Percentiles rank a stretch among this genome's conserved stretches.
Conservation (phyloP, 1,140 invertebrate species). For the Zaprionus camerounensis region DNA sequence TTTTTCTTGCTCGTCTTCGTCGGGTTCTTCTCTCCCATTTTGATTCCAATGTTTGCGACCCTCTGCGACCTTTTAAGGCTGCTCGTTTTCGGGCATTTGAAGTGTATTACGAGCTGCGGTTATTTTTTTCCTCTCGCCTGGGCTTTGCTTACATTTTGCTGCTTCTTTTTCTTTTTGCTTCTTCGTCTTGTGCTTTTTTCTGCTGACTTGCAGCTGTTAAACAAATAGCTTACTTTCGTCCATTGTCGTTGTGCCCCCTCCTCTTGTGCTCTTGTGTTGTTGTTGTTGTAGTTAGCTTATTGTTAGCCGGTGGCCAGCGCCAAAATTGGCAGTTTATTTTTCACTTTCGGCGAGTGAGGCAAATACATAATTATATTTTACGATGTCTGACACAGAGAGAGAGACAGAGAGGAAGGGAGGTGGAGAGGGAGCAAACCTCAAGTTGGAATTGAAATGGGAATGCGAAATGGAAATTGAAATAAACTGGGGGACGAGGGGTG, state of each 20-base stretch:
- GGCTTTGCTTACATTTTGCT: constrained; percentile 1
- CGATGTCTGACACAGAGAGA: constrained; percentile 49
- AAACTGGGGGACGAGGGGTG: background rate
- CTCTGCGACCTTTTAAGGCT: background rate
- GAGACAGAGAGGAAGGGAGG: constrained; percentile 28
- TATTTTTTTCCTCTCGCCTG: background rate
- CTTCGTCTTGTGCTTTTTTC: constrained; percentile 37
- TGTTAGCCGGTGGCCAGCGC: constrained; percentile 71
- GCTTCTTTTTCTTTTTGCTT: constrained; percentile 25
- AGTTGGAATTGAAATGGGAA: constrained; percentile 44
- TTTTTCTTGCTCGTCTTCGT: constrained; percentile 1
- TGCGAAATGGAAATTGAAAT: constrained; percentile 4
- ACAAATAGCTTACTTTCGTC: constrained; percentile 77
- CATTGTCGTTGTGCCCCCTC: constrained; percentile 42
- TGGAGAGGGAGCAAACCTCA: constrained; percentile 51
- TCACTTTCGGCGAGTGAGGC: constrained; percentile 53
- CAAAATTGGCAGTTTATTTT: constrained; percentile 80
- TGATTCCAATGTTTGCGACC: background rate
- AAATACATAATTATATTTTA: constrained; percentile 79
- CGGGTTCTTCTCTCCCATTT: background rate
- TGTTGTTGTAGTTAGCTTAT: constrained; percentile 61
- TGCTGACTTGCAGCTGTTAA: constrained; percentile 81
- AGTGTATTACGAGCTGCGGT: constrained; percentile 21
- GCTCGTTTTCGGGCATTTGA: background rate
- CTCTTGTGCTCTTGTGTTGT: constrained; percentile 10